Evolutionary conservation across 1,140 invertebrate species (phyloP).

Genomic region (Kradibia gibbosae): DNA sequence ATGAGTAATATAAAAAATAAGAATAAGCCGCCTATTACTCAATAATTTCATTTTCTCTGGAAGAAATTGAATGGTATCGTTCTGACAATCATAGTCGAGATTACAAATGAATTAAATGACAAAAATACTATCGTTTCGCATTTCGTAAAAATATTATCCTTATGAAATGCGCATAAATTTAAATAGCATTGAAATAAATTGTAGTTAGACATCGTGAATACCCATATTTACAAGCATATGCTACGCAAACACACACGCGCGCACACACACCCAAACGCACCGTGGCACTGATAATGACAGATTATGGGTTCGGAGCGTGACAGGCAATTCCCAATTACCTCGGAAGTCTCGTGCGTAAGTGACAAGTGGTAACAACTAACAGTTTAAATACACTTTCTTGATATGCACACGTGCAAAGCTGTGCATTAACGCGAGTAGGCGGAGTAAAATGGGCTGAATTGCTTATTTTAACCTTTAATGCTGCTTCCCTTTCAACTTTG

Average conservation of each 20-base stretch:
- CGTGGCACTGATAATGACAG: neutral
- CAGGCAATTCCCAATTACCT: conserved; percentile 26
- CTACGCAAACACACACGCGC: too few relatives aligned
- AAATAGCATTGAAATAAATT: neutral
- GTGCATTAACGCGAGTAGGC: neutral
- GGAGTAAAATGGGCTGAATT: neutral
- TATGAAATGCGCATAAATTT: neutral
- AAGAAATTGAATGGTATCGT: too few relatives aligned
- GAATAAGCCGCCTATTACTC: too few relatives aligned
- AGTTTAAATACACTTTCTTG: conserved; percentile 2
- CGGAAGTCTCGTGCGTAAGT: neutral
- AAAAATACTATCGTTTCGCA: too few relatives aligned
- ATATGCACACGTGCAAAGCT: neutral
- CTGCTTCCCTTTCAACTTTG: neutral
- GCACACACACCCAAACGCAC: too few relatives aligned
- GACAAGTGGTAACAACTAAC: conserved; percentile 29
- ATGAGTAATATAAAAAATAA: too few relatives aligned
- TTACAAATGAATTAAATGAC: too few relatives aligned
- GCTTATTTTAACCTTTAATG: neutral
- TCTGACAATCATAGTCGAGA: too few relatives aligned
- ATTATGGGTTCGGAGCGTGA: neutral
- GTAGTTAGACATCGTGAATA: neutral
- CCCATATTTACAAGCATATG: neutral
- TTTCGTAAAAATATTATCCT: too few relatives aligned
- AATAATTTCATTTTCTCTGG: too few relatives aligned